These are phyloP conservation scores for Fistularia commersonii DNA, from an alignment of 2,797 vertebrate genomes.

Conservation along the genomic window DNA sequence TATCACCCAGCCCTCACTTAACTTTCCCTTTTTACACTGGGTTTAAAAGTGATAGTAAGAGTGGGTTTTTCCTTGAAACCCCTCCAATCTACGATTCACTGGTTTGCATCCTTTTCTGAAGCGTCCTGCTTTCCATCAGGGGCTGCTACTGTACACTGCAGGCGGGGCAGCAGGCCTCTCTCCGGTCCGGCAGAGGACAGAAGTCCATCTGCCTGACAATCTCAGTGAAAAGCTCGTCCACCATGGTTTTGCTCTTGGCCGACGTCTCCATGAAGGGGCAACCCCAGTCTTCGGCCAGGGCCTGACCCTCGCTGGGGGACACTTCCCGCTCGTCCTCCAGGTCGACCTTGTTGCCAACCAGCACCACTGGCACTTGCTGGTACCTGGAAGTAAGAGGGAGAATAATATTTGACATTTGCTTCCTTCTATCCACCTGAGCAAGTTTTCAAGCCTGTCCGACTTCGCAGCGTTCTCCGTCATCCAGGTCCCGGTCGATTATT, in stretches of 20 bases:
- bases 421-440: not conserved
- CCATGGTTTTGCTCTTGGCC: conserved; percentile 96
- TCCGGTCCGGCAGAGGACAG: conserved; percentile 90
- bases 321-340: conserved; percentile 93
- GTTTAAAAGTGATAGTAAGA: conserved; percentile 16
- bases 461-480: conserved; percentile 26
- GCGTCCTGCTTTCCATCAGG: conserved; percentile 13
- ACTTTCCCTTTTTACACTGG: not conserved
- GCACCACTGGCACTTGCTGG: conserved; percentile 91
- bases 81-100: conserved; percentile 3
- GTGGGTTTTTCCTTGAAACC: conserved; percentile 17
- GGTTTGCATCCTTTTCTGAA: too few relatives aligned
- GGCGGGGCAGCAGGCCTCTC: conserved; percentile 90
- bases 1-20: too few relatives aligned
- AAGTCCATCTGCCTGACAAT: conserved; percentile 98
- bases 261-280: conserved; percentile 97
- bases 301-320: conserved; percentile 87
- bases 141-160: conserved; percentile 86
- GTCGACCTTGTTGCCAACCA: conserved; percentile 96
- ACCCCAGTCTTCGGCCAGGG: conserved; percentile 94
- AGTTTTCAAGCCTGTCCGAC: conserved; percentile 18
- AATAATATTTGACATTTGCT: not conserved
- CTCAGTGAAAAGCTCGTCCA: conserved; percentile 96
- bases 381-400: conserved; percentile 66
- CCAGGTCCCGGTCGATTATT: too few relatives aligned